A percentile compares a stretch with the other conserved stretches of the same genome.
These are phyloP conservation scores for Turdus rufiventris DNA, from an alignment of 2,113 vertebrate species.

Conservation along the genomic window DNA sequence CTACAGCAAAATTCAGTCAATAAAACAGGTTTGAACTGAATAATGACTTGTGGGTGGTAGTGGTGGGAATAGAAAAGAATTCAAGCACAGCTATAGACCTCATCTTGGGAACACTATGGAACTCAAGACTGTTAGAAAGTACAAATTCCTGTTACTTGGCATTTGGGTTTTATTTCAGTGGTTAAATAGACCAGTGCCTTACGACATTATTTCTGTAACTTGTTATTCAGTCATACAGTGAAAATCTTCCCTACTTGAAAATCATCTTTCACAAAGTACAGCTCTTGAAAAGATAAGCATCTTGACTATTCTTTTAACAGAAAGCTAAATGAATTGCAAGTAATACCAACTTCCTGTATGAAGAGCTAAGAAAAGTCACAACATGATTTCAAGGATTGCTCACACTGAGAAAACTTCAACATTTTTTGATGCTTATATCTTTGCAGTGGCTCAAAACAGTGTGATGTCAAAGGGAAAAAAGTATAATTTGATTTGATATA, in stretches of 20 bases:
- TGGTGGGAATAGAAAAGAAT: not conserved
- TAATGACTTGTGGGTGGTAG: not conserved
- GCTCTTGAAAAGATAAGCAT: not conserved
- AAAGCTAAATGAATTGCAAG: slow-evolving; percentile 1
- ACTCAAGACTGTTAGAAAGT: not conserved
- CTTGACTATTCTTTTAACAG: not conserved
- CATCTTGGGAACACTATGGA: not conserved
- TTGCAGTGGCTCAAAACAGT: not conserved
- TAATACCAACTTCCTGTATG: not conserved
- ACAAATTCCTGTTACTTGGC: not conserved
- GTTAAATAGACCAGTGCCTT: not conserved
- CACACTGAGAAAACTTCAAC: not conserved
- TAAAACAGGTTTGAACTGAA: not conserved
- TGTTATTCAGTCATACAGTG: not conserved
- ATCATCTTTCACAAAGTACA: not conserved
- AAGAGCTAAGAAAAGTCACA: not conserved
- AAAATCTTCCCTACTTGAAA: slow-evolving; percentile 22
- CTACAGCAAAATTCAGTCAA: not conserved
- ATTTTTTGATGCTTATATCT: not conserved
- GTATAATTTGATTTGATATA: not conserved
- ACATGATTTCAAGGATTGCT: not conserved
- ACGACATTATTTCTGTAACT: not conserved
- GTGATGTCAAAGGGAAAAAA: not conserved
- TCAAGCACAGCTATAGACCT: not conserved
- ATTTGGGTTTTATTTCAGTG: not conserved